Percentiles rank a stretch among this genome's conserved stretches.
Conservation (phyloP, 2,888 invertebrate genomes). For the Acleris literana region DNA sequence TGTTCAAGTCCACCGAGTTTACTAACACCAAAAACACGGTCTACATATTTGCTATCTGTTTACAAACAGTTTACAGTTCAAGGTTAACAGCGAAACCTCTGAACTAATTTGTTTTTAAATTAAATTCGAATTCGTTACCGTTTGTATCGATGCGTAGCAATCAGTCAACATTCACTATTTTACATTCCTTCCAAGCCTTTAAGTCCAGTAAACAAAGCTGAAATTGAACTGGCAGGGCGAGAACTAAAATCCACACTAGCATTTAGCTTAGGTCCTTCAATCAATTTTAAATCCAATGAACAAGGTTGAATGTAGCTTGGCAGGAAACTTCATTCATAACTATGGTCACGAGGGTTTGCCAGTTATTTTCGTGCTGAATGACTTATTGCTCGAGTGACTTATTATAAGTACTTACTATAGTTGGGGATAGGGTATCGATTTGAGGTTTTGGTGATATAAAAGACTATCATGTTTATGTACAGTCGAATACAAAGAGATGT, state of each 20-base stretch:
- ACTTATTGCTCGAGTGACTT: conserved; percentile 26
- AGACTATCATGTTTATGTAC: too few relatives aligned
- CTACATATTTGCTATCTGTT: background rate
- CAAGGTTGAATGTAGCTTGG: conserved; percentile 6
- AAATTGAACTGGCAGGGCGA: too few relatives aligned
- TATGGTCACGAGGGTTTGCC: conserved; percentile 18
- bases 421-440: conserved; percentile 5
- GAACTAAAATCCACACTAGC: background rate
- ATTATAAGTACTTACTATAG: conserved; percentile 26
- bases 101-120: conserved; percentile 29
- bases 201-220: too few relatives aligned
- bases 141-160: conserved; percentile 18
- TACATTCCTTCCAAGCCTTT: too few relatives aligned
- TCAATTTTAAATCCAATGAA: background rate
- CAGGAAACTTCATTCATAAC: conserved; percentile 25
- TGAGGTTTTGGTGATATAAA: background rate
- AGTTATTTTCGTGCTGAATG: conserved; percentile 30
- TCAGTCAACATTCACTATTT: conserved; percentile 14
- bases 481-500: too few relatives aligned
- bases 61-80: background rate
- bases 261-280: background rate
- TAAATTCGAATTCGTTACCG: conserved; percentile 26
- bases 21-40: background rate
- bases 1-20: too few relatives aligned
- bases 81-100: conserved; percentile 7